phyloP scores from a whole-genome alignment of 1,140 invertebrate species.

The Formica selysi region DNA sequence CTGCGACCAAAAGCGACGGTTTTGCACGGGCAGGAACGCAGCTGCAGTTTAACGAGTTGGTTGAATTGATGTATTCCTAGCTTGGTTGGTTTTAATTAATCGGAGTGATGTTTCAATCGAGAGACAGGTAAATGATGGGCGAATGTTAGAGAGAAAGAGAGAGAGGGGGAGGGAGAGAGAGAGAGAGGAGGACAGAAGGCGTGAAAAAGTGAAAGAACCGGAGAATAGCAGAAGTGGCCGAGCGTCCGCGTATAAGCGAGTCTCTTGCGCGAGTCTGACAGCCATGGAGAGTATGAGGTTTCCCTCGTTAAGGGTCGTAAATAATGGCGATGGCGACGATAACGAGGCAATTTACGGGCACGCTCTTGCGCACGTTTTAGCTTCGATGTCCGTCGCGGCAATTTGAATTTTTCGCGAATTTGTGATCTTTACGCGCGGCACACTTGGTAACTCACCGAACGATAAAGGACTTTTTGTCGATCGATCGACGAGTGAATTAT shows the following conservation, averaged over 20 bases:
- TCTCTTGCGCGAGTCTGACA: constrained; percentile 32
- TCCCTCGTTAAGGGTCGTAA: constrained; percentile 73
- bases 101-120: constrained; percentile 64
- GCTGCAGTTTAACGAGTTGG: constrained; percentile 54
- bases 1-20: constrained; percentile 1
- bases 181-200: not conserved
- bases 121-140: constrained; percentile 43
- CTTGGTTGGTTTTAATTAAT: constrained; percentile 64
- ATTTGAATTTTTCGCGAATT: constrained; percentile 64
- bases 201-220: constrained; percentile 30
- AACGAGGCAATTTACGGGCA: constrained; percentile 74
- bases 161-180: too few relatives aligned
- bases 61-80: constrained; percentile 36
- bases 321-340: constrained; percentile 73
- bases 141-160: not conserved
- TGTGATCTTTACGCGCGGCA: constrained; percentile 25
- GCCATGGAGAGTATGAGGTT: constrained; percentile 57
- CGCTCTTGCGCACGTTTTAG: constrained; percentile 51
- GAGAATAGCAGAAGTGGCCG: constrained; percentile 1
- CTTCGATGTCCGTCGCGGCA: constrained; percentile 21
- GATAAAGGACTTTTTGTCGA: constrained; percentile 22
- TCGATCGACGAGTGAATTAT: constrained; percentile 49
- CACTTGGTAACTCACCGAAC: not conserved
- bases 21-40: constrained; percentile 18
- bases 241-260: constrained; percentile 32